phyloP scores from a whole-genome alignment of 2,888 invertebrate genomes.

The Timema cristinae region DNA sequence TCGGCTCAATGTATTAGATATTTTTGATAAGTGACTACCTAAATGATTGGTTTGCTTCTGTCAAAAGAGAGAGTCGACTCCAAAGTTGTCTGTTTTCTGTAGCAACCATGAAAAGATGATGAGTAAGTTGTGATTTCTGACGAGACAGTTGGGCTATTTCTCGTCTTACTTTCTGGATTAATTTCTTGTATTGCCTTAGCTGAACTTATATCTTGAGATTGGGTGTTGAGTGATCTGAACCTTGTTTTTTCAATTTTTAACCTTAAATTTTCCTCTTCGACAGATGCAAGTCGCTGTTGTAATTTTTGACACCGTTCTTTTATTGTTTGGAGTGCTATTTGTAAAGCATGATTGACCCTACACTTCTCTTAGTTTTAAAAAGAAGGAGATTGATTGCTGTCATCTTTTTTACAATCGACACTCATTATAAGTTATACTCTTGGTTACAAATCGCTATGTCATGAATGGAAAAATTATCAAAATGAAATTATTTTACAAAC shows the following conservation, averaged over 20 bases:
- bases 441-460: too few relatives aligned
- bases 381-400: not conserved
- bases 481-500: too few relatives aligned
- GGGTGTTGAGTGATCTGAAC: constrained; percentile 28
- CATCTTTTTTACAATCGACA: constrained; percentile 16
- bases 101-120: constrained; percentile 76
- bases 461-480: too few relatives aligned
- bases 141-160: constrained; percentile 65
- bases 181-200: not conserved
- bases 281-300: constrained; percentile 62
- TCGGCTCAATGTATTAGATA: constrained; percentile 50
- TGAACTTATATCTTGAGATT: constrained; percentile 43
- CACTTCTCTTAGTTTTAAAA: constrained; percentile 28
- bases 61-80: constrained; percentile 63
- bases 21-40: constrained; percentile 51
- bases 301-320: constrained; percentile 74
- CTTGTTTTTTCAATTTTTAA: constrained; percentile 44
- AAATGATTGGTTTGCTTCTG: constrained; percentile 56
- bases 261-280: constrained; percentile 73
- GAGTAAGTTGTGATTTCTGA: constrained; percentile 71
- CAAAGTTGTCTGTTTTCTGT: constrained; percentile 77
- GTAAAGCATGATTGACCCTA: constrained; percentile 37
- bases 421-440: constrained; percentile 17
- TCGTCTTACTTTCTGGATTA: constrained; percentile 37
- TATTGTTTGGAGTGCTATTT: constrained; percentile 72